These are phyloP conservation scores for Meleagris gallopavo DNA, from an alignment of 2,113 vertebrate genomes.

Conservation along the genomic window DNA sequence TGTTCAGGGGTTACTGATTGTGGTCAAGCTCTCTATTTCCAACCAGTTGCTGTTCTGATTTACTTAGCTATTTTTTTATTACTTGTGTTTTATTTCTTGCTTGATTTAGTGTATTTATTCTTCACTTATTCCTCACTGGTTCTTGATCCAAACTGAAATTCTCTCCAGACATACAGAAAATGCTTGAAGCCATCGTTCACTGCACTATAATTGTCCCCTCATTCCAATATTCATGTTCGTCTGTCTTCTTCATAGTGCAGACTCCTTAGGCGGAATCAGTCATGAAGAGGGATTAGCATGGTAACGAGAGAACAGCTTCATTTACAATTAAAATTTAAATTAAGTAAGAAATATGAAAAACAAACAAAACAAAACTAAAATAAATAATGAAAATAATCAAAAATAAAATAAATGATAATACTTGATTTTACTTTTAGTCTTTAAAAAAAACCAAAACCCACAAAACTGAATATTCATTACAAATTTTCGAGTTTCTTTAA, in stretches of 20 bases:
- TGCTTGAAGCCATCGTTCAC: neutral
- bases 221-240: neutral
- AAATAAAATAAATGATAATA: neutral
- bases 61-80: fast-evolving
- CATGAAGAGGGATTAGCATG: neutral
- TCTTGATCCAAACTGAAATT: neutral
- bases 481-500: neutral
- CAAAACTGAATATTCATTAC: neutral
- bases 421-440: neutral
- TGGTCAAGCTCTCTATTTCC: neutral
- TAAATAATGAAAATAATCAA: neutral
- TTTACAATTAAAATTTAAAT: neutral
- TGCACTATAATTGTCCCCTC: neutral
- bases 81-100: neutral
- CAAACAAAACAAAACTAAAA: too few relatives aligned
- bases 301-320: neutral
- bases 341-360: neutral
- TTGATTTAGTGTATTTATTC: neutral
- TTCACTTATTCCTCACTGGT: neutral
- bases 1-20: fast-evolving
- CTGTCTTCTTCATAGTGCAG: neutral
- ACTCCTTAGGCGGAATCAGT: neutral
- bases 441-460: neutral
- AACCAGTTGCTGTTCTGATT: neutral
- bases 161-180: neutral